Evolutionary conservation across 2,797 vertebrate species (phyloP), one percentile per base, ranked within the genome.

Genomic region (Anguilla pacifica): DNA sequence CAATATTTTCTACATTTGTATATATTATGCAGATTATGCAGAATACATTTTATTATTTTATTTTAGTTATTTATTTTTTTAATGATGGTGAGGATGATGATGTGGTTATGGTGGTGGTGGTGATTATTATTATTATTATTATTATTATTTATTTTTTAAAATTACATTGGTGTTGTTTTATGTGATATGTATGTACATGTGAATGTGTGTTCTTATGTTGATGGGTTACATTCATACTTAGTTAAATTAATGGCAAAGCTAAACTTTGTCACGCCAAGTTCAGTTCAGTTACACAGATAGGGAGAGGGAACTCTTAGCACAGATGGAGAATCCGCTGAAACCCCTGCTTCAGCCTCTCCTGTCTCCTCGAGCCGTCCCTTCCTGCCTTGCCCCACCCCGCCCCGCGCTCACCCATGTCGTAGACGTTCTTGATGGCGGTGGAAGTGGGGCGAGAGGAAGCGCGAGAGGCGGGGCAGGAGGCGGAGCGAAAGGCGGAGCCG

Each of bases 391-490:
- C 49, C 25, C 53, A 0, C 25, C 28, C n/a, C 53, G 2, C 25
- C 28, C n/a, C 85, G 87, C 85, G 88, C 96, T 96, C 93, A 97
- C 96, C 96, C 92, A 97, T 94, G 94, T 97, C 96, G 0, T 97
- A 96, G 92, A 97, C 95, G 94, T 97, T 97, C 94, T 95, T 97
- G 86, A 95, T 96, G 93, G 96, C 94, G 57, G 93, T 91, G 0
- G 94, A 93, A 91, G 95, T 96, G 93, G 96, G 94, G 67, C 92
- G 91, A 22, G 92, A 94, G 94, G 95, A 96, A 83, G 94, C 92
- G 91, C 96, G 96, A 0, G 96, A 97, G 91, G 96, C 96, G 96
- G 96, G 96, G 92, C 96, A 39, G 35, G 74, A 79, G 74, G 74
- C 39, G 1, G 74, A 39, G 74, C 35, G 74, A 46, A 15, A 2